Evolutionary conservation across 2,888 invertebrate genomes (phyloP).

Genomic region (Meghimatium bilineatum): DNA sequence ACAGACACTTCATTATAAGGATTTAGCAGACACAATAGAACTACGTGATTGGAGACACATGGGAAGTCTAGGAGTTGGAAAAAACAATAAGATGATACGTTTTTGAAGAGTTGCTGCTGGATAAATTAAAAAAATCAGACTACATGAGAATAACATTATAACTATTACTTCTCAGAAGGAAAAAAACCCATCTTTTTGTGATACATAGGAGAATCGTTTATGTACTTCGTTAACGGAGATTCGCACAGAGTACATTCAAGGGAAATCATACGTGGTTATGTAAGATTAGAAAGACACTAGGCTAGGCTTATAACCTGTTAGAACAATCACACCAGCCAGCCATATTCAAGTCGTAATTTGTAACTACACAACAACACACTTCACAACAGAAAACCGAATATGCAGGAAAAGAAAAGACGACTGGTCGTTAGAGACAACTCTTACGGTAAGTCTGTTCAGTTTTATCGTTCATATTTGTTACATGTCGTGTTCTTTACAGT

Average conservation of each 20-base stretch:
- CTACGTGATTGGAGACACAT: neutral
- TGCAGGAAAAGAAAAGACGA: conserved; percentile 34
- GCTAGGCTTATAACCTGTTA: neutral
- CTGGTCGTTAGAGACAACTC: conserved; percentile 37
- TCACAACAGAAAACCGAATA: neutral
- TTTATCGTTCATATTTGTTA: too few species aligned
- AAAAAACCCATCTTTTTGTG: neutral
- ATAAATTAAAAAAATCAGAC: neutral
- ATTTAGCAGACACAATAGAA: neutral
- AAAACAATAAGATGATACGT: neutral
- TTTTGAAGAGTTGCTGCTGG: neutral
- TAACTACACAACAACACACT: neutral
- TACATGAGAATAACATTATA: too few species aligned
- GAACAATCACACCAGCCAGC: neutral
- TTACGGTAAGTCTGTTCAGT: conserved; percentile 36
- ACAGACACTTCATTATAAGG: neutral
- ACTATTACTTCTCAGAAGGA: too few species aligned
- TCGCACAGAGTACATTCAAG: too few species aligned
- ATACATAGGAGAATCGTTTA: neutral
- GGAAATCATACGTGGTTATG: too few species aligned
- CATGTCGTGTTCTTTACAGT: neutral
- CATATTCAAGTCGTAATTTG: neutral
- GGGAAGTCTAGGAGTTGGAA: neutral
- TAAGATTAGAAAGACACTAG: neutral
- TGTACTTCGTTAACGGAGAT: too few species aligned